Percentiles rank a stretch among this genome's conserved stretches.
These are phyloP conservation scores for Ahaetulla prasina DNA, from an alignment of 2,113 vertebrate genomes.

Conservation along the genomic window DNA sequence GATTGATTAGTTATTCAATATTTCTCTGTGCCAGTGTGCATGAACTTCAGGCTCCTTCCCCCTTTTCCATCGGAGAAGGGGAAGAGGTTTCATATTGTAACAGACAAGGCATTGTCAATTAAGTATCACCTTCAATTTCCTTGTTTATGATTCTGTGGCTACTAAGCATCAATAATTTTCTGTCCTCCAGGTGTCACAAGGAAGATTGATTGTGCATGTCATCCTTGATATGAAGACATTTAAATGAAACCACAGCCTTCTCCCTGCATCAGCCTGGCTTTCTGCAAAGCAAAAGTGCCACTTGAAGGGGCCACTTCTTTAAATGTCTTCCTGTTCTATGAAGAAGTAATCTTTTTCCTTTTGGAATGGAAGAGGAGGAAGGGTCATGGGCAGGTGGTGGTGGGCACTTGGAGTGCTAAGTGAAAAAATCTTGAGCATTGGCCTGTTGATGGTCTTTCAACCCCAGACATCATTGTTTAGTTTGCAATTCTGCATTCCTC, in stretches of 20 bases:
- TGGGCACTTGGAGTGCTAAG: not conserved
- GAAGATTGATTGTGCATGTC: slow-evolving; percentile 86
- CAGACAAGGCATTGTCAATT: slow-evolving; percentile 84
- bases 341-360: not conserved
- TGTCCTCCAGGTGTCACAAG: slow-evolving; percentile 77
- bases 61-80: slow-evolving; percentile 30
- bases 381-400: not conserved
- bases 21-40: slow-evolving; percentile 23
- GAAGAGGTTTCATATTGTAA: slow-evolving; percentile 61
- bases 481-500: not conserved
- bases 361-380: not conserved
- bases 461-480: not conserved
- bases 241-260: slow-evolving; percentile 82
- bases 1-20: slow-evolving; percentile 8
- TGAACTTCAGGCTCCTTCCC: slow-evolving; percentile 23
- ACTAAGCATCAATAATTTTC: slow-evolving; percentile 84
- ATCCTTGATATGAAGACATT: slow-evolving; percentile 79
- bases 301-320: slow-evolving; percentile 31
- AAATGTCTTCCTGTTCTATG: not conserved
- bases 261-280: slow-evolving; percentile 74
- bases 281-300: slow-evolving; percentile 56
- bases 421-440: not conserved
- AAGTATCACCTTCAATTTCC: slow-evolving; percentile 85
- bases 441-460: too few relatives aligned
- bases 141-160: slow-evolving; percentile 81